A percentile compares a stretch with the other conserved stretches of the same genome.
Evolutionary conservation across 2,888 invertebrate genomes (phyloP).

Genomic region (Stictocephala bisonia): DNA sequence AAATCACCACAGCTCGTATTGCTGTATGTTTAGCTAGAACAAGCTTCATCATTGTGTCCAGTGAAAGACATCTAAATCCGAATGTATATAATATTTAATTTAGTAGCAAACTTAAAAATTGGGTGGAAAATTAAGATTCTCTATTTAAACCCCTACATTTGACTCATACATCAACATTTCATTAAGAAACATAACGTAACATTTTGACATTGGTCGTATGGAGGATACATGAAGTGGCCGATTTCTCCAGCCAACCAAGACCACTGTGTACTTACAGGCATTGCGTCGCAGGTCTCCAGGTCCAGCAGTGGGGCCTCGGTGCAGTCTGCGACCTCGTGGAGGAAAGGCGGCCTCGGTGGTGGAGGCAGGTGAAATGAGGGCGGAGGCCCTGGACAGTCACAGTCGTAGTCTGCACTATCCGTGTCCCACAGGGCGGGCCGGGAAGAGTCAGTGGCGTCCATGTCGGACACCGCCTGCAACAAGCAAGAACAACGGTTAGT

Average conservation of each 20-base stretch:
- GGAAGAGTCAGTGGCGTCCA: conserved; percentile 42
- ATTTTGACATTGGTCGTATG: no score
- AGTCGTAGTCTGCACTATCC: conserved; percentile 77
- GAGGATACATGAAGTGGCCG: not conserved
- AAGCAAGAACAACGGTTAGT: not conserved
- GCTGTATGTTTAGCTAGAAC: not conserved
- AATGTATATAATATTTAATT: not conserved
- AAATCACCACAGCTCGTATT: not conserved
- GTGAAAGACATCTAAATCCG: not conserved
- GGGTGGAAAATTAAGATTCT: not conserved
- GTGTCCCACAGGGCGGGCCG: conserved; percentile 72
- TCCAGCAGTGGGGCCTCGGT: conserved; percentile 77
- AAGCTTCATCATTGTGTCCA: not conserved
- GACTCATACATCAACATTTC: not conserved
- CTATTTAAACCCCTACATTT: not conserved
- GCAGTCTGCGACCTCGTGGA: conserved; percentile 74
- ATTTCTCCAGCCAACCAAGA: not conserved
- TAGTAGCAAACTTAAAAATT: not conserved
- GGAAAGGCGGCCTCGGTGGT: conserved; percentile 78
- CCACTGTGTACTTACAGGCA: conserved; percentile 74
- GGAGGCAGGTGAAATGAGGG: conserved; percentile 81
- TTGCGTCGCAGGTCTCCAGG: conserved; percentile 80
- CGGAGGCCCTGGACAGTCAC: conserved; percentile 81
- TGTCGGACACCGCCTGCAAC: conserved; percentile 24
- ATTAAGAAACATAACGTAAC: no score